Evolutionary conservation across 1,140 invertebrate genomes (phyloP), one percentile per base, ranked within the genome.

Genomic region (Nylanderia fulva): DNA sequence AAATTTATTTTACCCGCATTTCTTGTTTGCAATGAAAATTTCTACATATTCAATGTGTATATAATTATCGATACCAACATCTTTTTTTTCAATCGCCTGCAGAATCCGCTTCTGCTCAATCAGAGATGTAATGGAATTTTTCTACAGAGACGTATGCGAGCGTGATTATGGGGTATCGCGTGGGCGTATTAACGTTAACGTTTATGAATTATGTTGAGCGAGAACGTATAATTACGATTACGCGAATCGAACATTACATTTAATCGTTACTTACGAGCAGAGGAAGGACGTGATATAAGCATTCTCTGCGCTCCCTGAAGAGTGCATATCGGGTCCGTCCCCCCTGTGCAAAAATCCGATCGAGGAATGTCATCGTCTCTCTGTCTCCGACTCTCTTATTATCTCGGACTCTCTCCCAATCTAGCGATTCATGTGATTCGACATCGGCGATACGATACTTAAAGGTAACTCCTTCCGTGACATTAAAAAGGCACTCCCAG

Each of bases 401-500:
- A 80, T 85, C 54, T 85, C 54, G 69, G 75, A 58, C 83, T 85
- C 83, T 82, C 56, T 72, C 74, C 86, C 82, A 88, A 88, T 88
- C 86, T 85, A 82, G 76, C 83, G 87, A 88, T 85, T 85, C 83
- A 88, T 88, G 83, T 60, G 83, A 85, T 88, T 88, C 87, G 87
- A 88, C 86, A 85, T 85, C 83, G 69, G 56, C 75, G 69, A 82
- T 85, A 88, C 75, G 69, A 82, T 85, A 88, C 87, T 88, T 88
- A 88, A 88, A 88, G 87, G 86, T 88, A 88, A 88, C 87, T 88
- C 75, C 84, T 88, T 88, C 87, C 87, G 86, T 88, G 87, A 88
- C 87, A 88, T 88, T 88, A 88, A 85, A 88, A 88, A 88, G 87
- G 87, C 87, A 88, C 87, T 88, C 87, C 87, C 86, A 88, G 86